Conservation (phyloP, 2,888 invertebrate species). For the Brachyptera putata region DNA sequence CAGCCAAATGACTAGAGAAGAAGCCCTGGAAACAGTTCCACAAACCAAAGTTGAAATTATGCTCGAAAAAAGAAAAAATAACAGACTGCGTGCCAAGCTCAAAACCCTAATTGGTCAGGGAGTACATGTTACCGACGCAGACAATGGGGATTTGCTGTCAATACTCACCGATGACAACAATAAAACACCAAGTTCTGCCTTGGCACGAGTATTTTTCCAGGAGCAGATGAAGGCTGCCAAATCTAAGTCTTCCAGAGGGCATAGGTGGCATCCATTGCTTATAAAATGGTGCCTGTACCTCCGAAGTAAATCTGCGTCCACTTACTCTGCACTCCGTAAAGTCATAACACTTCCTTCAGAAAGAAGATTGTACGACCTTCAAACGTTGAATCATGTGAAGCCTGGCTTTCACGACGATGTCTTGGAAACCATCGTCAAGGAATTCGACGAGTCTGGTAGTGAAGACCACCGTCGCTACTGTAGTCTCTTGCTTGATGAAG, state of each 20-base stretch:
- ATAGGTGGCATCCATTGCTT: neutral
- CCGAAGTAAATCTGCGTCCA: neutral
- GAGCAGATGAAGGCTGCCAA: neutral
- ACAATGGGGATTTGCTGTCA: neutral
- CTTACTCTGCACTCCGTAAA: neutral
- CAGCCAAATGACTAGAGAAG: too few species aligned
- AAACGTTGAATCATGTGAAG: neutral
- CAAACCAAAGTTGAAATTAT: too few species aligned
- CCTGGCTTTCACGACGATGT: neutral
- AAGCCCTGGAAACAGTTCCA: too few species aligned
- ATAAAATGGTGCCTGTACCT: conserved; percentile 8
- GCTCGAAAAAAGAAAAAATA: too few species aligned
- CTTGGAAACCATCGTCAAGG: neutral
- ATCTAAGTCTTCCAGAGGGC: neutral
- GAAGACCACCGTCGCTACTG: conserved; percentile 3
- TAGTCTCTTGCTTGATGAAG: neutral
- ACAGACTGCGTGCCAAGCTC: too few species aligned
- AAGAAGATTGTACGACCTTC: neutral
- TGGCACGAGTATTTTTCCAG: neutral
- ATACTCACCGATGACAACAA: neutral
- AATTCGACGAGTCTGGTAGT: neutral
- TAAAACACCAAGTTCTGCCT: neutral
- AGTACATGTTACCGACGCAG: neutral
- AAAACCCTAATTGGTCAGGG: neutral
- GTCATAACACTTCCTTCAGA: neutral